Evolutionary conservation across 2,113 vertebrate genomes (phyloP), one percentile per base, ranked within the genome.

Genomic region (Stomatorhinus ivindoensis): DNA sequence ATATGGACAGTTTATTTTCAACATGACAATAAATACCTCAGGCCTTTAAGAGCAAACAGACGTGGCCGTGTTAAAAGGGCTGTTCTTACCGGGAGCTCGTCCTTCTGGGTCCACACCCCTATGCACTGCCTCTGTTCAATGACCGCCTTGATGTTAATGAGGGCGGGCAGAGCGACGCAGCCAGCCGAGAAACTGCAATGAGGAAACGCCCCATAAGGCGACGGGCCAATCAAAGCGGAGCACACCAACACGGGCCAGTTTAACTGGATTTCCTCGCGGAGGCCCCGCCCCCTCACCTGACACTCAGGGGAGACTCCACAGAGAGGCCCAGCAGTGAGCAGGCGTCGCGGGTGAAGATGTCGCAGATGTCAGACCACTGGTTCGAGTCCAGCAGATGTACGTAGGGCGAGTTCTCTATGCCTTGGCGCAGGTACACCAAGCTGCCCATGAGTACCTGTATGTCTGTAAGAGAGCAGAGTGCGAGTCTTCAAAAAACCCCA

Each of bases 321-420:
- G 97, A 97, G 50, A 97, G 96, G 51, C 97, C 97, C 89, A 97
- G 93, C 0, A 97, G 96, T 58, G 96, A 95, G 51, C 97, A 97
- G 86, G 97, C 97, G 2, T 97, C 97, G 47, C 96, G 95, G 0
- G 97, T 97, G 2, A 97, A 97, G 94, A 97, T 97, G 94, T 97
- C 97, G 89, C 97, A 97, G 93, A 97, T 97, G 93, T 97, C 97
- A 15, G 97, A 96, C 97, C 97, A 97, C 93, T 97, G 97, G 92
- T 96, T 97, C 0, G 97, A 96, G 48, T 97, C 96, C 11, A 97
- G 82, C 9, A 97, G 94, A 91, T 97, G 97, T 87, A 97, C 96
- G 17, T 97, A 97, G 0, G 97, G 97, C 0, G 97, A 97, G 93
- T 97, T 97, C 93, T 97, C 96, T 15, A 97, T 97, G 7, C 97